A percentile compares a stretch with the other conserved stretches of the same genome.
These are phyloP conservation scores for Benitochromis conjunctus DNA, from an alignment of 2,113 vertebrate genomes.

Conservation along the genomic window DNA sequence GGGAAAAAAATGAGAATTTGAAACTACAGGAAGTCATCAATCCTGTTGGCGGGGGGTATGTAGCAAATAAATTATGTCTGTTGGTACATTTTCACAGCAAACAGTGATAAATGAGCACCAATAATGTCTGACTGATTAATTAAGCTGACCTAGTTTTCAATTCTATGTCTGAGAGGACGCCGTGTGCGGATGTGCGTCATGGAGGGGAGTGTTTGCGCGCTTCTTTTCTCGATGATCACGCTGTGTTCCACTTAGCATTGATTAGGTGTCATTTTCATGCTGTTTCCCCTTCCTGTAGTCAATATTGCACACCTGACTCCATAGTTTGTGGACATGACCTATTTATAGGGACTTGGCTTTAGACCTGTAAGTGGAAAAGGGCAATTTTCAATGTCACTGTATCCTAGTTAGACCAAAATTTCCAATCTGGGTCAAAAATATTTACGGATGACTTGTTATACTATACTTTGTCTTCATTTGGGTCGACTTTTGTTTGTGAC, in stretches of 20 bases:
- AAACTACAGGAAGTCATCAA: not conserved
- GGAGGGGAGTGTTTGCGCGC: not conserved
- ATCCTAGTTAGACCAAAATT: not conserved
- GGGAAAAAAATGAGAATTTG: not conserved
- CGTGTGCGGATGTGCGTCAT: not conserved
- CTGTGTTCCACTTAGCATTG: slow-evolving; percentile 45
- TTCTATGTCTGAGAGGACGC: not conserved
- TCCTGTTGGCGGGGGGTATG: not conserved
- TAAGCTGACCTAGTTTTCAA: slow-evolving; percentile 29
- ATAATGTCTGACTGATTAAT: slow-evolving; percentile 27
- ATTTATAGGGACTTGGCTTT: slow-evolving; percentile 27
- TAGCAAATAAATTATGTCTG: slow-evolving; percentile 7
- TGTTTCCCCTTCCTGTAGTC: slow-evolving; percentile 38
- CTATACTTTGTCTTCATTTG: not conserved
- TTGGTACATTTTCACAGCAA: slow-evolving; percentile 5
- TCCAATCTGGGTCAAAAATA: not conserved
- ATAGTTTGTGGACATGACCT: slow-evolving; percentile 29
- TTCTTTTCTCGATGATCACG: slow-evolving; percentile 12
- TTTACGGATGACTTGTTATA: not conserved
- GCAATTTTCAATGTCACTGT: slow-evolving; percentile 16
- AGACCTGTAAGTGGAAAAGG: not conserved
- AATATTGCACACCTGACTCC: slow-evolving; percentile 43
- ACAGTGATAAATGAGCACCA: slow-evolving; percentile 28
- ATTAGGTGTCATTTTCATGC: slow-evolving; percentile 57
- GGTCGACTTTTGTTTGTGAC: not conserved